These are phyloP conservation scores for Monoplex corrugatus DNA, from an alignment of 2,888 invertebrate genomes.

Conservation along the genomic window DNA sequence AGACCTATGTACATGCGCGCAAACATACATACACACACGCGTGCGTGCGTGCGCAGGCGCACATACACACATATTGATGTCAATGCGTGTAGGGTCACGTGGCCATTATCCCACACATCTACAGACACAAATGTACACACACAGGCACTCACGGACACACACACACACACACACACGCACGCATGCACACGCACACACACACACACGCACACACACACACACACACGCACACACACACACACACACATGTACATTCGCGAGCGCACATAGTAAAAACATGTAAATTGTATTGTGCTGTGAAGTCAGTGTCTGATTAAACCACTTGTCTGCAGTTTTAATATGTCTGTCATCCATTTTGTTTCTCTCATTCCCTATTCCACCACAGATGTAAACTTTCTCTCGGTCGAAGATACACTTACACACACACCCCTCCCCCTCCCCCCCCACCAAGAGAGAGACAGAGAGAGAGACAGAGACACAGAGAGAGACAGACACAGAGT, in stretches of 20 bases:
- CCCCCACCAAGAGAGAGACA: too few relatives aligned
- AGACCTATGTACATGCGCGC: background rate
- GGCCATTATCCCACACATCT: too few relatives aligned
- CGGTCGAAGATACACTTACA: background rate
- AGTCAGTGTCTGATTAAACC: too few relatives aligned
- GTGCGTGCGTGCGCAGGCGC: background rate
- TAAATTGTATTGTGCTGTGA: too few relatives aligned
- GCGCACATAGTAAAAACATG: too few relatives aligned
- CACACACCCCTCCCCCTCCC: too few relatives aligned
- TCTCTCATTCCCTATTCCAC: too few relatives aligned
- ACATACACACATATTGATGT: background rate
- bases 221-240: background rate
- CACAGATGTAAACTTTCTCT: background rate
- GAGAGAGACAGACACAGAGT: slow-evolving; percentile 5
- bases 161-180: background rate
- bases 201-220: background rate
- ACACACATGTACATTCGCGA: background rate
- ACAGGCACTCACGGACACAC: background rate
- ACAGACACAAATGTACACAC: background rate
- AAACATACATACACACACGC: background rate
- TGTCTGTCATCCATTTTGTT: too few relatives aligned
- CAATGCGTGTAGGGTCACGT: too few relatives aligned
- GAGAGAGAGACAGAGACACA: background rate
- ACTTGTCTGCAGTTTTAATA: too few relatives aligned
- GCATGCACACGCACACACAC: background rate